Evolutionary conservation across 1,140 invertebrate species (phyloP), one percentile per base, ranked within the genome.

Genomic region (Rhynchophorus ferrugineus): DNA sequence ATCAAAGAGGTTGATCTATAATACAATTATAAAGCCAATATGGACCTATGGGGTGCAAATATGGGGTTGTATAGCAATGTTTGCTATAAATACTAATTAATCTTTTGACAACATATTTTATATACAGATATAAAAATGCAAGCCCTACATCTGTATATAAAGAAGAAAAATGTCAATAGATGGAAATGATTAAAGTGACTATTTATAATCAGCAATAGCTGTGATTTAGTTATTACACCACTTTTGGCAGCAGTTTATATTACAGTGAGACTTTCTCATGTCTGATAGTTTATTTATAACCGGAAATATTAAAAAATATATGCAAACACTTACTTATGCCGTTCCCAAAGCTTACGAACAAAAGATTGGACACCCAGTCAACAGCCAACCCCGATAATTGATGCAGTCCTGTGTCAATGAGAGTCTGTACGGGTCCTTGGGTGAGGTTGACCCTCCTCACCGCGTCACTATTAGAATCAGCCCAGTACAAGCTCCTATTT

Each of bases 361-460:
- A 74, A 54, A 84, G 79, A 16, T 75, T 70, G 9, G 85, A 85
- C 36, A 87, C 77, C 87, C 87, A 91, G 71, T 92, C 88, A 21
- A 80, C 61, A 14, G 78, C 78, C 46, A 81, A 70, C 1, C 82
- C 84, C 20, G 70, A 72, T 19, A 82, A 78, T 55, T 75, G 71
- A 49, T 74, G 69, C 24, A 83, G 71, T 33, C 82, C 84, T 34
- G 83, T 81, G 67, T 91, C 87, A 42, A 89, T 82, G 34, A 91
- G 75, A 20, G 82, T 84, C 56, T 83, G 75, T 17, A 80, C 74
- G 1, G 78, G 70, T 3, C 81, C 80, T 39, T 80, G 81, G 39
- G 79, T 82, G 8, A 90, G 70, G 46, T 77, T 78, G 3, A 80
- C 78, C 20, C 79, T 75, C 62, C 83, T 85, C 11, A 91, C 81